Evolutionary conservation across 2,888 invertebrate species (phyloP).

Genomic region (Drosophila flavopinicola): DNA sequence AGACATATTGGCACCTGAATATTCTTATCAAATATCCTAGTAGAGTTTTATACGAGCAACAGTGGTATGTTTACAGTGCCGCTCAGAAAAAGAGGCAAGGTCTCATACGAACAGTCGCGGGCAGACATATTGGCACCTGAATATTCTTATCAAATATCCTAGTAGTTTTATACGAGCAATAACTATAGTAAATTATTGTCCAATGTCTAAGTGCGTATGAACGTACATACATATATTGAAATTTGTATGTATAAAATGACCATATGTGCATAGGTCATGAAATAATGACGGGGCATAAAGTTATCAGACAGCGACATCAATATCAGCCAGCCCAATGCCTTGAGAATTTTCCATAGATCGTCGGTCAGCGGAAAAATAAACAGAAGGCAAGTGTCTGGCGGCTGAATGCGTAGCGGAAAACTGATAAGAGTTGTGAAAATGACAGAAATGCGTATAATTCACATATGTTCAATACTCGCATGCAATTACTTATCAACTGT

Average conservation of each 20-base stretch:
- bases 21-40: too few species aligned
- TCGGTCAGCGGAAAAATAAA: conserved; percentile 33
- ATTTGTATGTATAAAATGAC: background rate
- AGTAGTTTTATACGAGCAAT: conserved; percentile 21
- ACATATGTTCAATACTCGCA: too few species aligned
- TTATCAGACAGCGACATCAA: conserved; percentile 9
- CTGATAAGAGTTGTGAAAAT: conserved; percentile 32
- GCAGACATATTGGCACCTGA: background rate
- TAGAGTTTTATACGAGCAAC: conserved; percentile 22
- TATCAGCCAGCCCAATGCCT: conserved; percentile 2
- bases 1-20: background rate
- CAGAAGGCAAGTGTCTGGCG: background rate
- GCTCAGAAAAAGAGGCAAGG: conserved; percentile 8
- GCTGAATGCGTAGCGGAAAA: conserved; percentile 18
- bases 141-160: too few species aligned
- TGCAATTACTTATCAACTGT: too few species aligned
- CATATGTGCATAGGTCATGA: conserved; percentile 10
- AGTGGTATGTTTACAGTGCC: conserved; percentile 33
- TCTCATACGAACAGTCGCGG: background rate
- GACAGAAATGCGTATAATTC: background rate
- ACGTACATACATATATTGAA: background rate
- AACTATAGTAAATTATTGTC: background rate
- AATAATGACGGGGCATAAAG: conserved; percentile 20
- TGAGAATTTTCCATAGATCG: conserved; percentile 54
- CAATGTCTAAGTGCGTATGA: background rate